phyloP scores from a whole-genome alignment of 2,888 invertebrate genomes.

The Protodeltote pygarga region DNA sequence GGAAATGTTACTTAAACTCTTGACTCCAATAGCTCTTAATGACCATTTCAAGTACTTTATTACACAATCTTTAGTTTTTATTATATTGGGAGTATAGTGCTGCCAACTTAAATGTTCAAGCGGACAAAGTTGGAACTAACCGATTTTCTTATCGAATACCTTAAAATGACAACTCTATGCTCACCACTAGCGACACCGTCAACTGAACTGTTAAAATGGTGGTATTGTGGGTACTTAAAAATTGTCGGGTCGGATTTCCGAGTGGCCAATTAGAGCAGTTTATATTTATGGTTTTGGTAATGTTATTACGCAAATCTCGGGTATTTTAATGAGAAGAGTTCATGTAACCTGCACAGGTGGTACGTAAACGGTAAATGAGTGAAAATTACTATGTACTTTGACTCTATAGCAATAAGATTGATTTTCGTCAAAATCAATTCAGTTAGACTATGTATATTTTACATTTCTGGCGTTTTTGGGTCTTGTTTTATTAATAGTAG shows the following conservation, averaged over 20 bases:
- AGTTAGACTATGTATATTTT: neutral
- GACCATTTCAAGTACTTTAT: conserved; percentile 26
- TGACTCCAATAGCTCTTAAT: conserved; percentile 26
- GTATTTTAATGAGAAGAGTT: conserved; percentile 7
- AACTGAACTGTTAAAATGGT: too few relatives aligned
- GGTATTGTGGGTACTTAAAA: conserved; percentile 11
- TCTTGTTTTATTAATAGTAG: too few relatives aligned
- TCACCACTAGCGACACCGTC: too few relatives aligned
- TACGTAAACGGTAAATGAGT: too few relatives aligned
- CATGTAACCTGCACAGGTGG: too few relatives aligned
- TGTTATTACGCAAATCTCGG: conserved; percentile 19
- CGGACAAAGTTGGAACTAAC: too few relatives aligned
- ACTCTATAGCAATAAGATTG: too few relatives aligned
- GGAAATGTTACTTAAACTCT: conserved; percentile 32
- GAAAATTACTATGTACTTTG: too few relatives aligned
- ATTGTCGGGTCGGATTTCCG: conserved; percentile 33
- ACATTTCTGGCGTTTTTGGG: neutral
- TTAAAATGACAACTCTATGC: too few relatives aligned
- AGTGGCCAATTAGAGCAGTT: conserved; percentile 24
- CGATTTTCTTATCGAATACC: too few relatives aligned
- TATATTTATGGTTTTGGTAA: conserved; percentile 21
- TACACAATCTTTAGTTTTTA: conserved; percentile 32
- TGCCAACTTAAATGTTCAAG: too few relatives aligned
- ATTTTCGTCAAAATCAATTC: too few relatives aligned
- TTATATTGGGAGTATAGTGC: conserved; percentile 11